Base-by-base conservation (phyloP, 2,888 invertebrate species). In the Corythucha ciliata region DNA sequence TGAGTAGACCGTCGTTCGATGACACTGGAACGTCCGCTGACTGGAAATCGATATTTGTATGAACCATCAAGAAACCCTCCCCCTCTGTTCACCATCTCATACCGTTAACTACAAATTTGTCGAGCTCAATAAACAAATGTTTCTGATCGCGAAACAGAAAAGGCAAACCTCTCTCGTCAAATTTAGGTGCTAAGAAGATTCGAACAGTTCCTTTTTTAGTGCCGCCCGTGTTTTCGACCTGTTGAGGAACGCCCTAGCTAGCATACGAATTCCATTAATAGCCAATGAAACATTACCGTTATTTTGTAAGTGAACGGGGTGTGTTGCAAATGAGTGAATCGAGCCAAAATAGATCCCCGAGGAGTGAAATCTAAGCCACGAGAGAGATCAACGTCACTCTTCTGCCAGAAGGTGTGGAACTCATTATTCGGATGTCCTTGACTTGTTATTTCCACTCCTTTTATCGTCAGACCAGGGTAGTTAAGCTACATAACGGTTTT, bases 361-460 rank as follows among this genome's bases (percentile, higher is more conserved):
- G 85, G 85, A 7, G 78, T 75, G 69, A 89, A 89, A 70, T 89
- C 88, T 64, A 90, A 74, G 0, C 90, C 90, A 1, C 86, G 75
- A 0, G 81, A 78, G 29, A 90, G 66, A 63, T 89, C 82, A 58
- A 88, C 74, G 42, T 81, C 80, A 51, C 82, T 81, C 68, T 82
- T 79, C 71, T 82, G 81, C 88, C 88, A 90, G 69, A 78, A 80
- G 0, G 86, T 87, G 54, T 69, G 68, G 32, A 88, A 58, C 1
- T 67, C 66, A 68, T 86, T 81, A 4, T 56, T 49, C 1, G 69
- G 60, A 12, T 64, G 61, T 20, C 73, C 75, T 12, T 69, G 61
- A 1, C 75, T 68, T 34, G 72, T 67, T 8, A 85, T 63, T 57
- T 74, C 67, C 1, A 81, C 60, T 0, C 74, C 73, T 0, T 73